phyloP scores from a whole-genome alignment of 2,113 vertebrate genomes.

The Dipodomys merriami region DNA sequence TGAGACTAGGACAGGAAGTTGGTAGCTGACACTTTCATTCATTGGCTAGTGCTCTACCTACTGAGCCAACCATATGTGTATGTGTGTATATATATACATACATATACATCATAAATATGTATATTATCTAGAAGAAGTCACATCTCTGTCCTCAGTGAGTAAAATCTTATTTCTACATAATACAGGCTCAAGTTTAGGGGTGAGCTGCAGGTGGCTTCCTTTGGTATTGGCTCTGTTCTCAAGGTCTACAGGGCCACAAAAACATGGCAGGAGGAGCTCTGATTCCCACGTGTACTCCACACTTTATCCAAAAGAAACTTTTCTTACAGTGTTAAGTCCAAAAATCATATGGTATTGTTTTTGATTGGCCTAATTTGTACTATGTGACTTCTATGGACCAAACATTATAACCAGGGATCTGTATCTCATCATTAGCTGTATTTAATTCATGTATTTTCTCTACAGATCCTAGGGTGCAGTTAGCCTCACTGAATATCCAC shows the following conservation, averaged over 20 bases:
- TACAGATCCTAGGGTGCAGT: no score
- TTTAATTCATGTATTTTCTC: neutral
- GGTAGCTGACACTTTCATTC: no score
- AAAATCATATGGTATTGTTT: neutral
- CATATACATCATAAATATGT: neutral
- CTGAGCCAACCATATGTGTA: no score
- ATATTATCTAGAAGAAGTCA: neutral
- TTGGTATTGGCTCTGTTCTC: neutral
- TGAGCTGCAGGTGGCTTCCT: neutral
- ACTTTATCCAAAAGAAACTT: neutral
- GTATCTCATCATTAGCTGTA: neutral
- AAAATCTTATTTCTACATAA: neutral
- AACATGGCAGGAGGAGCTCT: neutral
- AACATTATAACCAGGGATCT: neutral
- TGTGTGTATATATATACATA: no score
- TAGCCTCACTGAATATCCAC: neutral
- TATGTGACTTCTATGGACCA: neutral
- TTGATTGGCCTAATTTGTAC: neutral
- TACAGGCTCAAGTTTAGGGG: neutral
- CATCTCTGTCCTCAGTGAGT: rapidly evolving
- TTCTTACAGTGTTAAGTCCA: neutral
- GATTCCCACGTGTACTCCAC: neutral
- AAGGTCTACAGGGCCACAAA: neutral
- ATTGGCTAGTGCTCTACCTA: no score
- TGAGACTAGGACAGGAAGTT: no score